Evolutionary conservation across 2,888 invertebrate species (phyloP).

Genomic region (Orthosia gothica): DNA sequence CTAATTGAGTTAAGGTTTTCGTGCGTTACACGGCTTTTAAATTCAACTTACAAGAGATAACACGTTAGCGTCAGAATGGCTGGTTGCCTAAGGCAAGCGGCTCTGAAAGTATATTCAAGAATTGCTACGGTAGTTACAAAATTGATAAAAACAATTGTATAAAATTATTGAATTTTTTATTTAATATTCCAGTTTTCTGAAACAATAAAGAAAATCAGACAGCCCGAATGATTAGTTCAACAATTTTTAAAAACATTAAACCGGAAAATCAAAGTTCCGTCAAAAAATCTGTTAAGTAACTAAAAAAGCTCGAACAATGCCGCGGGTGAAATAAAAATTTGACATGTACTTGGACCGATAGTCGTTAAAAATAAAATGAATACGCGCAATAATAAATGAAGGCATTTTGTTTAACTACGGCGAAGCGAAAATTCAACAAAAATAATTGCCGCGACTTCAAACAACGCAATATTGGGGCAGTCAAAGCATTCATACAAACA

Average conservation of each 20-base stretch:
- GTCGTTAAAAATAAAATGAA: not conserved
- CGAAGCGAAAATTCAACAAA: not conserved
- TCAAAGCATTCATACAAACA: not conserved
- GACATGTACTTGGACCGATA: too few species aligned
- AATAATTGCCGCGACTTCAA: not conserved
- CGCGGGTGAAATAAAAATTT: too few species aligned
- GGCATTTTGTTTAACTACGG: not conserved
- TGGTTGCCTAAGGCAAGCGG: too few species aligned
- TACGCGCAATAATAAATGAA: not conserved
- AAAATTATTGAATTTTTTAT: too few species aligned
- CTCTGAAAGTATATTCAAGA: too few species aligned
- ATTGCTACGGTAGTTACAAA: too few species aligned
- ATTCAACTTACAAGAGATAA: too few species aligned
- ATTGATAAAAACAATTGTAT: too few species aligned
- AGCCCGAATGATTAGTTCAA: not conserved
- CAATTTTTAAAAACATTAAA: not conserved
- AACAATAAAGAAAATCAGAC: not conserved
- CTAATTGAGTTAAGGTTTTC: too few species aligned
- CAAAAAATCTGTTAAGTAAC: not conserved
- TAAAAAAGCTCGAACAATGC: not conserved
- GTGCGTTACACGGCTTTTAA: not conserved
- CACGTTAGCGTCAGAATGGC: too few species aligned
- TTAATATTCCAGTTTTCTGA: too few species aligned
- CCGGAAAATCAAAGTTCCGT: not conserved
- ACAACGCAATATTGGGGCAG: not conserved